These are phyloP conservation scores for Anguilla pacifica DNA, from an alignment of 2,797 vertebrate species.

Conservation along the genomic window DNA sequence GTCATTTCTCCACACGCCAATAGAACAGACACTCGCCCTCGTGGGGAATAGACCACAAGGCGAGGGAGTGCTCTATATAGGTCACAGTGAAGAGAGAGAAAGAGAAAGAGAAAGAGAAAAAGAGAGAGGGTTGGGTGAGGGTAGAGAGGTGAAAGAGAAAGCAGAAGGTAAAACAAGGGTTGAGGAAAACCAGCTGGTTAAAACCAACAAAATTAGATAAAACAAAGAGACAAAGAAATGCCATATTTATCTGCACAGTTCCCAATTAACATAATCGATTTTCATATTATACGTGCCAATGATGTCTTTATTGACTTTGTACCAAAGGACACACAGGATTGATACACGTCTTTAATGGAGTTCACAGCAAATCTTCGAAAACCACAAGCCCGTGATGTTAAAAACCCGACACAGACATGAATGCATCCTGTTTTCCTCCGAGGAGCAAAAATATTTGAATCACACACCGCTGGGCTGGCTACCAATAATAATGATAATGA, in stretches of 20 bases:
- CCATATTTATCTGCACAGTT: neutral
- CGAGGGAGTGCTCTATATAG: neutral
- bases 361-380: neutral
- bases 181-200: neutral
- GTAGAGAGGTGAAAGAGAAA: neutral
- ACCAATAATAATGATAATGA: neutral
- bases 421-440: neutral
- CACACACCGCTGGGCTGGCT: neutral
- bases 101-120: neutral
- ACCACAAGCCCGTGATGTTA: neutral
- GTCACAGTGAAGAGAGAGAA: neutral
- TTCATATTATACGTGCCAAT: neutral
- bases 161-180: neutral
- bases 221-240: neutral
- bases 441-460: neutral
- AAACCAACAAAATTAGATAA: neutral
- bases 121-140: neutral
- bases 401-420: neutral
- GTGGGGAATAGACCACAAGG: neutral
- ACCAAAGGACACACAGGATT: neutral
- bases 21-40: neutral
- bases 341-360: neutral
- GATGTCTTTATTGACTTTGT: neutral
- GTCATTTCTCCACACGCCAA: neutral
- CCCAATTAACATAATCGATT: neutral